These are phyloP conservation scores for Liasis olivaceus DNA, from an alignment of 2,797 vertebrate genomes.

Conservation along the genomic window DNA sequence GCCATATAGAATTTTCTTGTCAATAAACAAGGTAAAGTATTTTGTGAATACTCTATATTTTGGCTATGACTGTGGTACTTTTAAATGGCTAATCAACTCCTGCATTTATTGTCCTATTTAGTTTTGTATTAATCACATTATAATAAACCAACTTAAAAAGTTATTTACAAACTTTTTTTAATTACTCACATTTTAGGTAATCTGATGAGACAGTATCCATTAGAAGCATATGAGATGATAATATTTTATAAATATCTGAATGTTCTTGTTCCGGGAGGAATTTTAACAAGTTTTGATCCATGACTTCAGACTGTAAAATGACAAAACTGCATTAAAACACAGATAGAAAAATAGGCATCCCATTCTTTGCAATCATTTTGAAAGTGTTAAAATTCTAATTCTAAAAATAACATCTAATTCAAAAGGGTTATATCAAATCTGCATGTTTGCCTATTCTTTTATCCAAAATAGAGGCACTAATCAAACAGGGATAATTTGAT, in stretches of 20 bases:
- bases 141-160: not conserved
- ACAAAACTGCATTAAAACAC: slow-evolving; percentile 47
- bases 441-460: not conserved
- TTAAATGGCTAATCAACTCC: not conserved
- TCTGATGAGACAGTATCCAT: slow-evolving; percentile 73
- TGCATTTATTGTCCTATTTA: not conserved
- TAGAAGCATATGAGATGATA: slow-evolving; percentile 79
- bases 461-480: not conserved
- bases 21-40: slow-evolving; percentile 16
- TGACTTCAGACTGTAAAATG: slow-evolving; percentile 79
- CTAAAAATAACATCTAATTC: not conserved
- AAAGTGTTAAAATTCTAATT: not conserved
- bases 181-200: slow-evolving; percentile 79
- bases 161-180: slow-evolving; percentile 7
- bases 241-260: slow-evolving; percentile 82
- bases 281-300: slow-evolving; percentile 84
- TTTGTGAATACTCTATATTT: not conserved
- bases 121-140: not conserved
- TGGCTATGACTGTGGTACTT: not conserved
- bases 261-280: slow-evolving; percentile 85
- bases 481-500: not conserved
- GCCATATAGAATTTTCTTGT: not conserved
- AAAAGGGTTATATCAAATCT: not conserved
- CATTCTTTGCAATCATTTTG: not conserved
- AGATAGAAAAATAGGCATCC: not conserved